Percentiles rank a stretch among this genome's conserved stretches.
phyloP scores from a whole-genome alignment of 2,113 vertebrate species.

The Clarias macrocephalus region DNA sequence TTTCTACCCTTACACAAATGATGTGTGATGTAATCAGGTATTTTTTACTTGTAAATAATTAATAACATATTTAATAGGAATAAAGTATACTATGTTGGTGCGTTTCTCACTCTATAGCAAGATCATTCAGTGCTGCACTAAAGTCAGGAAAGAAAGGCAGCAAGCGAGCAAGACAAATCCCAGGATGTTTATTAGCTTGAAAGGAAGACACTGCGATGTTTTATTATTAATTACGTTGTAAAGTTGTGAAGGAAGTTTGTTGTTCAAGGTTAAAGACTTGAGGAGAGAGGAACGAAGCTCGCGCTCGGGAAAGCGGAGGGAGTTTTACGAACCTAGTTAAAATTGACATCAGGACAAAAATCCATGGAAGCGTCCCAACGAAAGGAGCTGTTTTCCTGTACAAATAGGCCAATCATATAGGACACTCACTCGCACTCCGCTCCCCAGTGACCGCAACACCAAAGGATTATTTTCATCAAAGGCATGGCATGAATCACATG shows the following conservation, averaged over 20 bases:
- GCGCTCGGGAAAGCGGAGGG: not conserved
- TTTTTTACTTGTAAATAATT: too few species aligned
- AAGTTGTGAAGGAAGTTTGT: slow-evolving; percentile 21
- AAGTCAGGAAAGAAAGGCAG: not conserved
- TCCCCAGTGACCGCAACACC: slow-evolving; percentile 47
- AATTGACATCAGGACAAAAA: slow-evolving; percentile 45
- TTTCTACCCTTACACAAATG: too few species aligned
- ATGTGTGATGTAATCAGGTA: too few species aligned
- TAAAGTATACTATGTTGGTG: not conserved
- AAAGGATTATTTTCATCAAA: slow-evolving; percentile 57
- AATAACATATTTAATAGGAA: too few species aligned
- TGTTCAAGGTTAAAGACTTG: slow-evolving; percentile 34
- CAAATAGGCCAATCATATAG: slow-evolving; percentile 59
- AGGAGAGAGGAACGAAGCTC: not conserved
- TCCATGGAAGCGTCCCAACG: slow-evolving; percentile 31
- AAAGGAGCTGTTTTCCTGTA: slow-evolving; percentile 46
- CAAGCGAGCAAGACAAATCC: not conserved
- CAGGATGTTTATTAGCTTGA: not conserved
- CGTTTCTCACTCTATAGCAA: not conserved
- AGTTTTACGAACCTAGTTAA: slow-evolving; percentile 45
- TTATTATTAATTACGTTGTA: slow-evolving; percentile 35
- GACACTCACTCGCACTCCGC: slow-evolving; percentile 43
- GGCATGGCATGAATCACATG: slow-evolving; percentile 28
- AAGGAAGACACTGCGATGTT: not conserved
- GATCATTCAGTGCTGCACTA: not conserved